phyloP scores from a whole-genome alignment of 2,113 vertebrate genomes.

The Gallinago undulata region DNA sequence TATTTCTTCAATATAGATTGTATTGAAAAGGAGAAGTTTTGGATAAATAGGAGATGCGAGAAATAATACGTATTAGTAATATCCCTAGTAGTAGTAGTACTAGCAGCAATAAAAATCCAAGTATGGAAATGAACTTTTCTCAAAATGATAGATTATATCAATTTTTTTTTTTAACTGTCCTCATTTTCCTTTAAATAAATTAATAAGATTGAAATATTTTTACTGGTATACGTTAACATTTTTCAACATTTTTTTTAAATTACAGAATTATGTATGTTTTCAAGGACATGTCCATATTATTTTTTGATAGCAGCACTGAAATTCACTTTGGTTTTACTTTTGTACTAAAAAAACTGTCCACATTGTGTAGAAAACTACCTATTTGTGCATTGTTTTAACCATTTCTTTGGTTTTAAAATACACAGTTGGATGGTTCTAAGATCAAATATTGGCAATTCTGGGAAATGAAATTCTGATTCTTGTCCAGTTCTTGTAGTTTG shows the following conservation, averaged over 20 bases:
- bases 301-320: rapidly evolving
- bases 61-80: not conserved
- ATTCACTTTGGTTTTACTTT: not conserved
- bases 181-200: not conserved
- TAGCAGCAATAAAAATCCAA: not conserved
- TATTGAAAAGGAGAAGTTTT: not conserved
- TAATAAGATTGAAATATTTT: not conserved
- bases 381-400: not conserved
- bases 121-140: not conserved
- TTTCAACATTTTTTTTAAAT: not conserved
- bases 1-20: not conserved
- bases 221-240: not conserved
- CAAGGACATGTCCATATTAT: not conserved
- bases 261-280: not conserved
- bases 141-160: not conserved
- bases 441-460: not conserved
- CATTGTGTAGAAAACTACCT: not conserved
- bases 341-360: too few relatives aligned
- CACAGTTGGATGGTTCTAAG: not conserved
- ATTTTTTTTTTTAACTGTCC: not conserved
- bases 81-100: not conserved
- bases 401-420: not conserved
- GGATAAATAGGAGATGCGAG: not conserved
- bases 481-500: not conserved
- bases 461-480: not conserved